Evolutionary conservation across 2,888 invertebrate genomes (phyloP), one percentile per base, ranked within the genome.

Genomic region (Drosophila demipolita): DNA sequence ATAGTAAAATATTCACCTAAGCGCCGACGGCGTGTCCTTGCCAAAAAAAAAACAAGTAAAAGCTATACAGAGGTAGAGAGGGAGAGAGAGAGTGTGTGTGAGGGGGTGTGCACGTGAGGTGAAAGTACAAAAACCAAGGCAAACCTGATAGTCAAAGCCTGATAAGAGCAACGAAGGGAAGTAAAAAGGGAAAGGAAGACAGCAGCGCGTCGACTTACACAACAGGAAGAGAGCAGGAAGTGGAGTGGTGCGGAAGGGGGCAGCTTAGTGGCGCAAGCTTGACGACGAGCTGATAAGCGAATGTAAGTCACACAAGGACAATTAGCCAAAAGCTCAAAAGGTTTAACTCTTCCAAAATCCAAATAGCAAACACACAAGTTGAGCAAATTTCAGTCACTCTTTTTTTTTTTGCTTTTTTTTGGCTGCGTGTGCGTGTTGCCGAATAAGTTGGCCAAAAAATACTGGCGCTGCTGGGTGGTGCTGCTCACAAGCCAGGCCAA

Each of bases 241-340:
- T 4, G 26, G 15, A 1, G 35, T 2, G 1, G 33, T 20, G 12
- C n/a, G 17, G 32, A 1, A 26, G 32, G 2, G 7, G 15, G 17
- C 17, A 15, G 32, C 6, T 12, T 36, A 26, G 32, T 20, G 48
- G 23, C 20, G 42, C 38, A 57, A 20, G 55, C 38, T 36, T 60
- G 68, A 64, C 61, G 59, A 61, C 49, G 67, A 62, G 71, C 79
- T 58, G 67, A 83, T 86, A 81, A 78, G 80, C 78, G 77, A 73
- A 90, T 86, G 78, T 87, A 78, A 90, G 91, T 89, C 91, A 91
- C 89, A 91, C 80, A 91, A 87, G 83, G 77, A 90, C 90, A 91
- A 91, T 91, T 91, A 91, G 91, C 87, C 86, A 80, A 75, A 82
- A 83, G 85, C 90, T 89, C 84, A 78, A 88, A 75, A 80, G 78